Conservation (phyloP, 2,888 invertebrate genomes). For the Trachelus iudaicus region DNA sequence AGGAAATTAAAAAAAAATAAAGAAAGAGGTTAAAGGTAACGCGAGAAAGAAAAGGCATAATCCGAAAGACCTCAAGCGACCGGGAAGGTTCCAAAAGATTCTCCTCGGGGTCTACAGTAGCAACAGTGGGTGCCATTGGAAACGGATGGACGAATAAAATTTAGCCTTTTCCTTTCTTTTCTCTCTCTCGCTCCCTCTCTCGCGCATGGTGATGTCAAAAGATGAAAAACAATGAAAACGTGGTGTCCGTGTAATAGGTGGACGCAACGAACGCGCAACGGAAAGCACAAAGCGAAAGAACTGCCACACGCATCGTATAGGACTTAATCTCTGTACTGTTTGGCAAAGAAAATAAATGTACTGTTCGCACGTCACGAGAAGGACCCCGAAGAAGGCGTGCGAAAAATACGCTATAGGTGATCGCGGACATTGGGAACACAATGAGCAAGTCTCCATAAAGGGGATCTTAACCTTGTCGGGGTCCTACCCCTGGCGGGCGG, state of each 20-base stretch:
- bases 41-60: neutral
- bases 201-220: neutral
- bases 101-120: neutral
- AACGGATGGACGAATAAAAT: neutral
- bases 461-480: constrained; percentile 29
- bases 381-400: constrained; percentile 39
- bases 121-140: neutral
- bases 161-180: neutral
- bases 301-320: neutral
- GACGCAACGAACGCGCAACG: constrained; percentile 22
- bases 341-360: constrained; percentile 27
- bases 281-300: constrained; percentile 27
- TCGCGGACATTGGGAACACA: neutral
- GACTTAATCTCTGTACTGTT: neutral
- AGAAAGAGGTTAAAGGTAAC: neutral
- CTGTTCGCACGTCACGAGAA: constrained; percentile 45
- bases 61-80: neutral
- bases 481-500: constrained; percentile 40
- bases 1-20: constrained; percentile 9
- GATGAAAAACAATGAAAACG: neutral
- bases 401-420: neutral
- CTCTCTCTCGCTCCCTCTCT: neutral
- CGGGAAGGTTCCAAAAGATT: neutral
- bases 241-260: neutral
- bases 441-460: neutral